Conservation (phyloP, 2,113 vertebrate genomes). For the Leiothrix lutea region DNA sequence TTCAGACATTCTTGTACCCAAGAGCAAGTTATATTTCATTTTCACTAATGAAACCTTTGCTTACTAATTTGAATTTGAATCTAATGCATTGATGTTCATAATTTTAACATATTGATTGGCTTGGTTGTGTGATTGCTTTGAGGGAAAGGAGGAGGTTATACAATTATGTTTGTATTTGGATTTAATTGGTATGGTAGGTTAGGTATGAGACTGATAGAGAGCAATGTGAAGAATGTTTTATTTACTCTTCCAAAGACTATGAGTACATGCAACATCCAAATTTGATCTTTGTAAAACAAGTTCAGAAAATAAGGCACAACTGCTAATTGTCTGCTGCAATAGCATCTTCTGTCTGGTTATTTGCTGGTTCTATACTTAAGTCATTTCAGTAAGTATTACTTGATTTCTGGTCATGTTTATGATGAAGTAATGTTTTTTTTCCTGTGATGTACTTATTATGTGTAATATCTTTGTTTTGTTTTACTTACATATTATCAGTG, state of each 20-base stretch:
- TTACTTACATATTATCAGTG: not conserved
- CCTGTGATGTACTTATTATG: not conserved
- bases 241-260: constrained; percentile 66
- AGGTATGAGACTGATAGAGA: constrained; percentile 61
- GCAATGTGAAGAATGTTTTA: constrained; percentile 60
- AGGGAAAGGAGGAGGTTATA: constrained; percentile 62
- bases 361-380: constrained; percentile 46
- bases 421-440: not conserved
- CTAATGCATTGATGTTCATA: constrained; percentile 4
- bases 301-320: constrained; percentile 62
- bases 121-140: constrained; percentile 62
- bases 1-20: not conserved
- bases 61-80: constrained; percentile 9
- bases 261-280: constrained; percentile 70
- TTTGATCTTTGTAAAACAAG: constrained; percentile 64
- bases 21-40: not conserved
- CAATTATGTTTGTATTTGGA: constrained; percentile 72
- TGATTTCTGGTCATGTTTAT: constrained; percentile 19
- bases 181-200: constrained; percentile 72
- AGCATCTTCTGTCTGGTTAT: constrained; percentile 42
- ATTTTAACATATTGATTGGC: constrained; percentile 26
- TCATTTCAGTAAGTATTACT: constrained; percentile 33
- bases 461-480: not conserved
- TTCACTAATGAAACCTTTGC: constrained; percentile 28
- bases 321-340: constrained; percentile 61